Conservation (phyloP, 2,888 invertebrate genomes). For the Perizoma flavofasciatum region DNA sequence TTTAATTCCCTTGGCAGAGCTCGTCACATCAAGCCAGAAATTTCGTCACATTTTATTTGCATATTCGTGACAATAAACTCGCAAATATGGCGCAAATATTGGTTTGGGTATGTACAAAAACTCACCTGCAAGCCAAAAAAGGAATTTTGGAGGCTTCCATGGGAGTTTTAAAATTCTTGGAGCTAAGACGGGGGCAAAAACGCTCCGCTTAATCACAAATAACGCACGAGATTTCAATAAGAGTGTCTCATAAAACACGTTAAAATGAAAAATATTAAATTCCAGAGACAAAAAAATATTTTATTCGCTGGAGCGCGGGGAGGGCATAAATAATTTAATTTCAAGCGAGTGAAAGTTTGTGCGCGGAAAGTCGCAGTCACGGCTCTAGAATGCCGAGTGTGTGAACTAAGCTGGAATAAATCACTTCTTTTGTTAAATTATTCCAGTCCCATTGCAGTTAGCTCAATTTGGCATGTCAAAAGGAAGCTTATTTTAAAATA, state of each 20-base stretch:
- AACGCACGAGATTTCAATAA: constrained; percentile 75
- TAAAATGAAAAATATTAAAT: constrained; percentile 78
- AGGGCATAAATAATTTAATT: constrained; percentile 69
- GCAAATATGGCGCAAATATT: constrained; percentile 39
- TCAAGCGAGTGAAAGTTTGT: constrained; percentile 50
- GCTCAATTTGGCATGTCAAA: constrained; percentile 8
- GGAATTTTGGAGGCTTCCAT: constrained; percentile 44
- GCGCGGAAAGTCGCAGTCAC: constrained; percentile 35
- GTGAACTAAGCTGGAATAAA: constrained; percentile 47
- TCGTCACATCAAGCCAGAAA: constrained; percentile 34
- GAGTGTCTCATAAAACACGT: constrained; percentile 69
- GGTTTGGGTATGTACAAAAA: constrained; percentile 33
- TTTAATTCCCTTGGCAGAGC: constrained; percentile 36
- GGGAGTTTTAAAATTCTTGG: constrained; percentile 62
- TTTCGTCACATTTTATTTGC: constrained; percentile 41
- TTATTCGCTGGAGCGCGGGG: constrained; percentile 53
- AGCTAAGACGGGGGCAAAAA: constrained; percentile 34
- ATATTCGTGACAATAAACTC: constrained; percentile 41
- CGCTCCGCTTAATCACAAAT: constrained; percentile 69
- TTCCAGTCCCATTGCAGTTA: constrained; percentile 40
- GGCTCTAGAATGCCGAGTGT: constrained; percentile 40
- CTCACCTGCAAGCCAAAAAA: constrained; percentile 42
- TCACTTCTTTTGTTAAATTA: constrained; percentile 48
- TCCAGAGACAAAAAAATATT: constrained; percentile 70
- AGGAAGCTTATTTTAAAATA: not conserved